phyloP scores from a whole-genome alignment of 2,888 invertebrate genomes.

The Helicoverpa assulta region DNA sequence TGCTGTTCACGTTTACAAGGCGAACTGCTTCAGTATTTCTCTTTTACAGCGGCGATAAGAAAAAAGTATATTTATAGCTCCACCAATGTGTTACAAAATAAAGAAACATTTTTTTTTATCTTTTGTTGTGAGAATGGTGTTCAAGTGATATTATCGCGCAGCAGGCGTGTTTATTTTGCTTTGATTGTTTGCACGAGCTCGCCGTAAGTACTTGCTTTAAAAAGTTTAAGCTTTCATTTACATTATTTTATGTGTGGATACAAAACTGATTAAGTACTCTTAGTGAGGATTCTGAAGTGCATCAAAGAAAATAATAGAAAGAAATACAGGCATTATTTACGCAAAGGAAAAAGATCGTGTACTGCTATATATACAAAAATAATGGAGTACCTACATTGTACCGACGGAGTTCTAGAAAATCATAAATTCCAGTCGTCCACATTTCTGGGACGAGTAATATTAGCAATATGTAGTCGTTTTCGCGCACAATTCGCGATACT shows the following conservation, averaged over 20 bases:
- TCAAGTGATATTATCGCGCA: conserved; percentile 27
- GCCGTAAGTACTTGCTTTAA: conserved; percentile 20
- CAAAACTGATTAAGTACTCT: conserved; percentile 6
- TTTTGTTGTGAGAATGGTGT: conserved; percentile 26
- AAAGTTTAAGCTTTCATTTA: conserved; percentile 14
- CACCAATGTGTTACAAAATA: conserved; percentile 23
- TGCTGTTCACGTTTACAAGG: conserved; percentile 8
- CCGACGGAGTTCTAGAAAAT: background rate
- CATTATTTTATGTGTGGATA: conserved; percentile 11
- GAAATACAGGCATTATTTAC: too few species aligned
- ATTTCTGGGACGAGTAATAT: background rate
- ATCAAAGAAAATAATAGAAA: too few species aligned
- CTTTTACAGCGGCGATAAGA: conserved; percentile 15
- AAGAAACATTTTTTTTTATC: conserved; percentile 31
- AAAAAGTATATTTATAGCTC: conserved; percentile 21
- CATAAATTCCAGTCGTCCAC: background rate
- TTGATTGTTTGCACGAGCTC: conserved; percentile 36
- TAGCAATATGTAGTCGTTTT: conserved; percentile 20
- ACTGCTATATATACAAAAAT: too few species aligned
- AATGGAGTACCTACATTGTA: background rate
- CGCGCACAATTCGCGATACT: conserved; percentile 24
- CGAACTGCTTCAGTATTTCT: background rate
- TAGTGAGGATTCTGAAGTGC: background rate
- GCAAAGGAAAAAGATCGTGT: too few species aligned
- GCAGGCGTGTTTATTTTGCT: conserved; percentile 26